Base-by-base conservation (phyloP, 2,888 invertebrate genomes). In the Hydraecia micacea region DNA sequence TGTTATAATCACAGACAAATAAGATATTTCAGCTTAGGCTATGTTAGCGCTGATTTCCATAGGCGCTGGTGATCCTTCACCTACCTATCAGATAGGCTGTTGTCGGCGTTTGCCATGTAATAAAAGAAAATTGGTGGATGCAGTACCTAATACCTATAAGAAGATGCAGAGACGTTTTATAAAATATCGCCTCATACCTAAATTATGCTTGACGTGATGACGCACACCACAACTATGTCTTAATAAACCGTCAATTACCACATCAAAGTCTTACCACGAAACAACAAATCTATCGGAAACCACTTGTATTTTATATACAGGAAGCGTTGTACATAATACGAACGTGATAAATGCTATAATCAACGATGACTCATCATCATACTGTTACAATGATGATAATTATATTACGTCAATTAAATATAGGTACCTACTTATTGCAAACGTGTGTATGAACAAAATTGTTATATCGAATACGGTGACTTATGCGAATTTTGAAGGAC, bases 301-400 rank as follows among this genome's bases (percentile, higher is more conserved):
- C 71, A 78, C 70, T 42, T 32, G 66, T 71, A 28, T 49, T 49
- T 62, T 4, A 28, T 21, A 81, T 42, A 65, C 55, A 82, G 82
- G 82, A 81, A 81, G 36, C 63, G 7, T 60, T 67, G 62, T 74
- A 63, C 32, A 28, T 63, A 67, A 62, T 67, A 68, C 63, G 9
- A 28, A 71, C 32, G 55, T 82, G 74, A 71, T 82, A 79, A 74
- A 63, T 62, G 42, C 21, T 58, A 79, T 68, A 74, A 78, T 74
- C 28, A 78, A 52, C 6, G 55, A 63, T 79, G 82, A 78, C 25
- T 68, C 77, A 62, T 74, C 68, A 72, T 36, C 63, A 46, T 52
- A 63, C 28, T 60, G 36, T 65, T 36, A 66, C 77, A 83, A 49
- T 70, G 63, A 28, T 60, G 71, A 71, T 65, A 15, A 42, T 42